A percentile compares a stretch with the other conserved stretches of the same genome.
phyloP scores from a whole-genome alignment of 1,140 invertebrate genomes.

The Venustaconcha ellipsiformis region DNA sequence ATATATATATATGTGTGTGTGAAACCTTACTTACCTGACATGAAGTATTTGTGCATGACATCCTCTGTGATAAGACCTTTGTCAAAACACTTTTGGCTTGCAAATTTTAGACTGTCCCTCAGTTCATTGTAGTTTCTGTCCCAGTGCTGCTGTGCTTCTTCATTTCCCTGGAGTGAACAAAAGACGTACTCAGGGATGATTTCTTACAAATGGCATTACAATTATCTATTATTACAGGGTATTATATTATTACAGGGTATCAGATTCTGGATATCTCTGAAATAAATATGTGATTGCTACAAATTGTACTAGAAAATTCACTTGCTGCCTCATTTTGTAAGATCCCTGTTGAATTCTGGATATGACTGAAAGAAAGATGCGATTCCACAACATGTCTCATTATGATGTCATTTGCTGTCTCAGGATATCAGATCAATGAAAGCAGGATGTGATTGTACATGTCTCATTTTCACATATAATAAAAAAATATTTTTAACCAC shows the following conservation, averaged over 20 bases:
- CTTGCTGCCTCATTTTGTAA: no score
- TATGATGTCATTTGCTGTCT: no score
- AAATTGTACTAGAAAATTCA: background rate
- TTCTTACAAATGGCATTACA: background rate
- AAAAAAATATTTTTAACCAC: no score
- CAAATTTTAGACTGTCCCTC: slow-evolving; percentile 31
- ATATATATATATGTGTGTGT: no score
- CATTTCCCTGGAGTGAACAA: slow-evolving; percentile 19
- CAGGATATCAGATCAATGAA: no score
- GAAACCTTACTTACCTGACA: slow-evolving; percentile 46
- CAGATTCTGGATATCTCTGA: background rate
- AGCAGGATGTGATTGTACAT: no score
- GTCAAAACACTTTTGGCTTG: slow-evolving; percentile 44
- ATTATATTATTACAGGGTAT: background rate
- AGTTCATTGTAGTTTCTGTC: slow-evolving; percentile 27
- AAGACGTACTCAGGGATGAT: background rate
- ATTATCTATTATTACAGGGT: background rate
- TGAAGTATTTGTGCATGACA: slow-evolving; percentile 50
- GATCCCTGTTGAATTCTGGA: no score
- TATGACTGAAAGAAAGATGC: no score
- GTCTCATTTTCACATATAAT: no score
- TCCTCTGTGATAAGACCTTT: slow-evolving; percentile 40
- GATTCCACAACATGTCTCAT: no score
- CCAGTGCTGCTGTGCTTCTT: slow-evolving; percentile 30
- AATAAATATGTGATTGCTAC: background rate